phyloP scores from a whole-genome alignment of 1,140 invertebrate species.

The Adelges cooleyi region DNA sequence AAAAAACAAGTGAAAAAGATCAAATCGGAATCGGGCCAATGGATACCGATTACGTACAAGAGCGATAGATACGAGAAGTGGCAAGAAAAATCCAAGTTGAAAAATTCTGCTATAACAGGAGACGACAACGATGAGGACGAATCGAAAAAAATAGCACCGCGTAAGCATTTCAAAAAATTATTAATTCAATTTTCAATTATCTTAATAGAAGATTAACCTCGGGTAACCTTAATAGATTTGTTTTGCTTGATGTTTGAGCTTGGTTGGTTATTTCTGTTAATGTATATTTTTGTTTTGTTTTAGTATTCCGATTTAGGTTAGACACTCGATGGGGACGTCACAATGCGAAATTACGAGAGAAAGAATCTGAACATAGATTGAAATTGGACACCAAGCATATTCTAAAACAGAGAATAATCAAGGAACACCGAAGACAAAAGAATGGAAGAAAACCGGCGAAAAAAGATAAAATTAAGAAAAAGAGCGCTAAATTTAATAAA shows the following conservation, averaged over 20 bases:
- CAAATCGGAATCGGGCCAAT: conserved; percentile 83
- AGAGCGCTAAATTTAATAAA: conserved; percentile 30
- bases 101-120: conserved; percentile 40
- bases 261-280: neutral
- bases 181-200: neutral
- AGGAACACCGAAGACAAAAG: conserved; percentile 32
- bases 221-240: neutral
- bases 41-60: conserved; percentile 89
- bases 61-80: conserved; percentile 77
- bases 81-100: conserved; percentile 67
- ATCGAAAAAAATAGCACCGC: conserved; percentile 18
- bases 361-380: conserved; percentile 29
- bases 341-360: conserved; percentile 32
- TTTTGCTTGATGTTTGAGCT: neutral
- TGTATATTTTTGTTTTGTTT: conserved; percentile 17
- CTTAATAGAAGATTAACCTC: neutral
- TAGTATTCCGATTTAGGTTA: conserved; percentile 28
- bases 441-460: conserved; percentile 31
- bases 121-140: conserved; percentile 45
- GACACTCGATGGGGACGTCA: conserved; percentile 34
- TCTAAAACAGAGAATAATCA: conserved; percentile 33
- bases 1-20: conserved; percentile 65
- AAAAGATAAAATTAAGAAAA: conserved; percentile 29
- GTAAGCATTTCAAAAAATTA: conserved; percentile 9
- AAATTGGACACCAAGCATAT: conserved; percentile 33